phyloP scores from a whole-genome alignment of 2,888 invertebrate species.

The Erynnis tages region DNA sequence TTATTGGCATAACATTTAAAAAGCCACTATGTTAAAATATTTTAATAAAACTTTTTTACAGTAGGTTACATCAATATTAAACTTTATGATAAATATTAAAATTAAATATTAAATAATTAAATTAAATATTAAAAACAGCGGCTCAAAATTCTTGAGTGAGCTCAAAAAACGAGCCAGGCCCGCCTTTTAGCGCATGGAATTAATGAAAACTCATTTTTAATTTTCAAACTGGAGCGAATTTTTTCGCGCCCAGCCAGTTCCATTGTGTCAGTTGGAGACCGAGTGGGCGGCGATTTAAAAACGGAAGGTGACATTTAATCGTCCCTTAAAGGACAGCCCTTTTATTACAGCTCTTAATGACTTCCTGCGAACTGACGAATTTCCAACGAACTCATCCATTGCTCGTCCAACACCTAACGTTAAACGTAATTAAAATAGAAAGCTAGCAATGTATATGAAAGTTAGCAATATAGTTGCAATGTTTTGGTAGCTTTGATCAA shows the following conservation, averaged over 20 bases:
- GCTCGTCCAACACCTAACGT: background rate
- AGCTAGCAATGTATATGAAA: background rate
- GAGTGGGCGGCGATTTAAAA: slow-evolving; percentile 22
- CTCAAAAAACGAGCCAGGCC: background rate
- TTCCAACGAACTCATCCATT: background rate
- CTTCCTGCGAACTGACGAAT: slow-evolving; percentile 3
- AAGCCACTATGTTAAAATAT: too few species aligned
- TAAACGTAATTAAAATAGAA: background rate
- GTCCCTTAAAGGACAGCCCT: slow-evolving; percentile 22
- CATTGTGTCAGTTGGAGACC: slow-evolving; percentile 21
- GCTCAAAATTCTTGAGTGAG: background rate
- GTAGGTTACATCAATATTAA: too few species aligned
- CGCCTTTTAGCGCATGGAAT: slow-evolving; percentile 12
- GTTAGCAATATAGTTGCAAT: background rate
- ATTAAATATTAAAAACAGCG: background rate
- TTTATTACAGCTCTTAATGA: slow-evolving; percentile 23
- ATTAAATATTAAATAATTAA: background rate
- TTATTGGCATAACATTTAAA: too few species aligned
- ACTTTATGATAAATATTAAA: too few species aligned
- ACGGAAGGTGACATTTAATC: slow-evolving; percentile 27
- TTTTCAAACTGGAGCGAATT: slow-evolving; percentile 6
- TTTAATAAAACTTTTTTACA: too few species aligned
- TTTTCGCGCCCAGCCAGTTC: slow-evolving; percentile 12
- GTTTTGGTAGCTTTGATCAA: background rate
- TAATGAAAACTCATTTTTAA: slow-evolving; percentile 16